phyloP scores from a whole-genome alignment of 2,113 vertebrate species.

The Nanorana parkeri region DNA sequence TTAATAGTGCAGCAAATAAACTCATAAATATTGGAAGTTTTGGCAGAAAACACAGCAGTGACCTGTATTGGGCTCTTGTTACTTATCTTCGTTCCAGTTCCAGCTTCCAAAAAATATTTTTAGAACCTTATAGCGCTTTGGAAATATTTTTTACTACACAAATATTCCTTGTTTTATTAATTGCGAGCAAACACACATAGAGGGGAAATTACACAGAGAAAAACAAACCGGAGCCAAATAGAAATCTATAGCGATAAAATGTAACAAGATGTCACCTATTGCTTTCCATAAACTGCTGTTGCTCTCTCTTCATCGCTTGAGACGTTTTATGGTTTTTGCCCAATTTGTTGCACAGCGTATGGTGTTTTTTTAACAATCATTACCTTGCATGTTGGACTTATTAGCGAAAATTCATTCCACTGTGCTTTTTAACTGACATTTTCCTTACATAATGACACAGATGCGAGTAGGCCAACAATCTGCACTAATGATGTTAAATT shows the following conservation, averaged over 20 bases:
- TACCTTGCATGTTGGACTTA: constrained; percentile 39
- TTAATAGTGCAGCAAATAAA: constrained; percentile 41
- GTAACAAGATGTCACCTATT: constrained; percentile 11
- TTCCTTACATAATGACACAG: constrained; percentile 36
- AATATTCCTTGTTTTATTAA: constrained; percentile 28
- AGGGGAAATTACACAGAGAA: neutral
- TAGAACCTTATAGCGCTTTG: constrained; percentile 63
- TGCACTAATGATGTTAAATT: constrained; percentile 44
- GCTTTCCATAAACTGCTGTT: neutral
- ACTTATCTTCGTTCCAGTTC: constrained; percentile 64
- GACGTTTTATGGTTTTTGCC: constrained; percentile 19
- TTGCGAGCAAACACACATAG: neutral
- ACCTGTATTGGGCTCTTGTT: constrained; percentile 64
- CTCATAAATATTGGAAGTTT: constrained; percentile 59
- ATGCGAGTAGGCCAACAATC: constrained; percentile 5
- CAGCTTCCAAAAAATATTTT: constrained; percentile 65
- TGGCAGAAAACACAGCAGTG: constrained; percentile 60
- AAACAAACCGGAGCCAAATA: constrained; percentile 1
- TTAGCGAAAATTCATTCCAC: neutral
- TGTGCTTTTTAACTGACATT: constrained; percentile 8
- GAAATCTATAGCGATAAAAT: constrained; percentile 15
- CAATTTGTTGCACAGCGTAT: constrained; percentile 34
- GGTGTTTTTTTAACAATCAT: constrained; percentile 5
- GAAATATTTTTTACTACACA: constrained; percentile 31
- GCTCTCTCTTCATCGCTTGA: neutral